Percentiles rank a stretch among this genome's conserved stretches.
Conservation (phyloP, 1,140 invertebrate genomes). For the Centruroides sculpturatus region DNA sequence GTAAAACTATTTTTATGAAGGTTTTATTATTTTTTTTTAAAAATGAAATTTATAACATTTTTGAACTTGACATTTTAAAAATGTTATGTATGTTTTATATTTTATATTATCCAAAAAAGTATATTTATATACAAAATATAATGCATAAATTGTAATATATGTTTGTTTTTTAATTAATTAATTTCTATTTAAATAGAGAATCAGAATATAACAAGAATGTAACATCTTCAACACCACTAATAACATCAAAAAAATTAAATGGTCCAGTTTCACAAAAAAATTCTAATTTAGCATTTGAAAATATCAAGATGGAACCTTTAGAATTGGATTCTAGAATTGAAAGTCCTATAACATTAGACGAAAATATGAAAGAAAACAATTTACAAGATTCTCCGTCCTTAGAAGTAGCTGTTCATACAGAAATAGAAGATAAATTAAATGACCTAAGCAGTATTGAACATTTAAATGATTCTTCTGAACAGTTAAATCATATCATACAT, state of each 20-base stretch:
- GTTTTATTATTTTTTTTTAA: too few species aligned
- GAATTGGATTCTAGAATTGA: neutral
- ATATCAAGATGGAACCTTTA: neutral
- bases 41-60: too few species aligned
- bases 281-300: neutral
- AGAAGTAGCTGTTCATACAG: neutral
- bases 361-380: neutral
- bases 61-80: too few species aligned
- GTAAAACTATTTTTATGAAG: too few species aligned
- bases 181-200: neutral
- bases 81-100: too few species aligned
- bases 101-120: too few species aligned
- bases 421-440: neutral
- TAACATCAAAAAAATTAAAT: neutral
- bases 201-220: neutral
- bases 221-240: neutral
- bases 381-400: neutral
- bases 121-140: too few species aligned
- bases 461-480: neutral
- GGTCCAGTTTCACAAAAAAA: neutral
- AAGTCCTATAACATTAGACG: neutral
- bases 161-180: too few species aligned
- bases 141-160: too few species aligned
- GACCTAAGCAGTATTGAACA: neutral
- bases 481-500: too few species aligned